Percentiles rank a stretch among this genome's conserved stretches.
phyloP scores from a whole-genome alignment of 2,113 vertebrate species.

The Crocuta crocuta region DNA sequence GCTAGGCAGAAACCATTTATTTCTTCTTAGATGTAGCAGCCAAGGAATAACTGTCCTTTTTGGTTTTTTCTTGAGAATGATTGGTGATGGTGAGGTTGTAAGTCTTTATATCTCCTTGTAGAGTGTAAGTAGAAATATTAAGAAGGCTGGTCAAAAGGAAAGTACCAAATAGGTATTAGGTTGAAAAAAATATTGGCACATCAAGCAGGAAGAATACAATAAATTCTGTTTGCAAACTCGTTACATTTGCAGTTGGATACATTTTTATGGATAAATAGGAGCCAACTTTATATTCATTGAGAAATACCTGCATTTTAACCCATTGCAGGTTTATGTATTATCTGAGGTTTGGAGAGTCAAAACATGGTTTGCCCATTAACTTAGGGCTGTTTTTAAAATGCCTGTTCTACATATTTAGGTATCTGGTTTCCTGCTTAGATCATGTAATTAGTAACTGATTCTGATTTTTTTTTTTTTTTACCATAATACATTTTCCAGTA shows the following conservation, averaged over 20 bases:
- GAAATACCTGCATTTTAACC: slow-evolving; percentile 58
- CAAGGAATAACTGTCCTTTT: not conserved
- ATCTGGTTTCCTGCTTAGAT: slow-evolving; percentile 77
- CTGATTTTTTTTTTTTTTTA: slow-evolving; percentile 66
- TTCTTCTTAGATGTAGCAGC: slow-evolving; percentile 20
- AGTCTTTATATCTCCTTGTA: not conserved
- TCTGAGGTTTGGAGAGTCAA: slow-evolving; percentile 46
- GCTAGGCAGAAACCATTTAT: slow-evolving; percentile 38
- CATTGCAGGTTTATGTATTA: slow-evolving; percentile 44
- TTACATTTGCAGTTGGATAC: slow-evolving; percentile 25
- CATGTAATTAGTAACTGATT: slow-evolving; percentile 77
- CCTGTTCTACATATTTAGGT: slow-evolving; percentile 69
- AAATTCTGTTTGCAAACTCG: slow-evolving; percentile 18
- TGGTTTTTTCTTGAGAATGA: not conserved
- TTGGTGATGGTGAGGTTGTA: not conserved
- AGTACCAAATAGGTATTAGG: not conserved
- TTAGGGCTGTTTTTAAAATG: slow-evolving; percentile 67
- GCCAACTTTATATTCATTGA: not conserved
- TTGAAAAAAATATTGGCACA: slow-evolving; percentile 32
- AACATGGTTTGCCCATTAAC: slow-evolving; percentile 50
- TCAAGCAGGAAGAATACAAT: slow-evolving; percentile 12
- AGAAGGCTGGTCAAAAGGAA: slow-evolving; percentile 25
- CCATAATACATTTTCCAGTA: slow-evolving; percentile 78
- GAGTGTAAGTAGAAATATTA: slow-evolving; percentile 25
- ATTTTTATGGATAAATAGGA: slow-evolving; percentile 50